These are phyloP conservation scores for Nothobranchius kuhntae DNA, from an alignment of 2,113 vertebrate genomes.

Conservation along the genomic window DNA sequence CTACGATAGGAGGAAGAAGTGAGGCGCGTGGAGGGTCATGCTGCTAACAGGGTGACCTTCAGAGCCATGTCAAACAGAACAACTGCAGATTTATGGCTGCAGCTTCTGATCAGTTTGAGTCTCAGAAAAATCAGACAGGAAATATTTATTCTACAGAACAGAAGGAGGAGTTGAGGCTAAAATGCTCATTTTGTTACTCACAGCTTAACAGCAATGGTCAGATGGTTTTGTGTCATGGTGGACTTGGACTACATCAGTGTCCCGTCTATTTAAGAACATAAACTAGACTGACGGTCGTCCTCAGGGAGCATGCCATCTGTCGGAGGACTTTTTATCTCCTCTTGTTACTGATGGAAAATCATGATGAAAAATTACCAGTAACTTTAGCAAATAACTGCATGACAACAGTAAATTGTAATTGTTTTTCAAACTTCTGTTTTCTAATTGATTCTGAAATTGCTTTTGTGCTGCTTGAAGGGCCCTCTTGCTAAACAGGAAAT, in stretches of 20 bases:
- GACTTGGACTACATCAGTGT: neutral
- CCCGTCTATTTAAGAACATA: neutral
- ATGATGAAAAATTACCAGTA: no score
- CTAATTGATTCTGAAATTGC: no score
- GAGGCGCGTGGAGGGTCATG: constrained; percentile 34
- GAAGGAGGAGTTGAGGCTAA: neutral
- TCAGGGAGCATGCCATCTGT: neutral
- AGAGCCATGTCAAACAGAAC: constrained; percentile 19
- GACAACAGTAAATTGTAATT: no score
- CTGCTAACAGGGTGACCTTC: constrained; percentile 61
- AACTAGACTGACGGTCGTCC: neutral
- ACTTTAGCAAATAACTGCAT: no score
- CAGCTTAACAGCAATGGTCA: no score
- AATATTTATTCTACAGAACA: neutral
- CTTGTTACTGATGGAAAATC: neutral
- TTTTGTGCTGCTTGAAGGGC: no score
- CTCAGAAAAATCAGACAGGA: neutral
- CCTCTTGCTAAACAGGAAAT: no score
- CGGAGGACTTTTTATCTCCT: neutral
- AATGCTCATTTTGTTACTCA: neutral
- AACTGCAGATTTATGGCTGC: constrained; percentile 13
- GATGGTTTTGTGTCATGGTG: neutral
- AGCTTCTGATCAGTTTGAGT: constrained; percentile 11
- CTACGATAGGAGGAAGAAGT: constrained; percentile 53
- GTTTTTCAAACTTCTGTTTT: no score